Evolutionary conservation across 2,797 vertebrate species (phyloP).

Genomic region (Aphelocoma californica): DNA sequence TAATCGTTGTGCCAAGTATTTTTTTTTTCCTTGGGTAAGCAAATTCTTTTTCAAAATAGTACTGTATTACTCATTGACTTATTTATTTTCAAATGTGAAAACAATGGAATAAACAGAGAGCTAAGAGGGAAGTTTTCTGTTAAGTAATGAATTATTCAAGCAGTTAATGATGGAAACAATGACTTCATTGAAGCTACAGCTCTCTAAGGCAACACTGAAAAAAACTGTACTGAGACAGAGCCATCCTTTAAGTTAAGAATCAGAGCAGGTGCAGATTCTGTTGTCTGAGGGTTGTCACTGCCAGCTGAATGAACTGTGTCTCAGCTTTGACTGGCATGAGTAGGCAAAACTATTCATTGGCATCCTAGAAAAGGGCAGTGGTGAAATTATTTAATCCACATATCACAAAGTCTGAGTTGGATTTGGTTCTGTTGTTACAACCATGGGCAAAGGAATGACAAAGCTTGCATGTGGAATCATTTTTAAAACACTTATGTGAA

Average conservation of each 20-base stretch:
- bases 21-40: not conserved
- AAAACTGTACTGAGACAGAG: conserved; percentile 23
- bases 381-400: not conserved
- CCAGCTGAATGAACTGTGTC: not conserved
- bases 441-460: not conserved
- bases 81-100: conserved; percentile 22
- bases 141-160: conserved; percentile 68
- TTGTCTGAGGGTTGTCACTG: not conserved
- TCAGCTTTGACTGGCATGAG: conserved; percentile 10
- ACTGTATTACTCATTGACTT: conserved; percentile 12
- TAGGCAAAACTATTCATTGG: conserved; percentile 4
- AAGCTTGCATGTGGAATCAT: not conserved
- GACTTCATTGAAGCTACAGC: conserved; percentile 30
- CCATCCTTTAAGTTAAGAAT: conserved; percentile 32
- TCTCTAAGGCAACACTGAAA: conserved; percentile 9
- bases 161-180: conserved; percentile 44
- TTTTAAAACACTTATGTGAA: not conserved
- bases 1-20: not conserved
- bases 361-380: not conserved
- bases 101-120: conserved; percentile 20
- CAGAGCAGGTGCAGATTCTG: conserved; percentile 49
- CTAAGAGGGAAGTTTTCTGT: conserved; percentile 31
- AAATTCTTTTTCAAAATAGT: not conserved
- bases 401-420: not conserved
- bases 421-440: not conserved